Evolutionary conservation across 2,113 vertebrate genomes (phyloP), one percentile per base, ranked within the genome.

Genomic region (Dicrurus megarhynchus): DNA sequence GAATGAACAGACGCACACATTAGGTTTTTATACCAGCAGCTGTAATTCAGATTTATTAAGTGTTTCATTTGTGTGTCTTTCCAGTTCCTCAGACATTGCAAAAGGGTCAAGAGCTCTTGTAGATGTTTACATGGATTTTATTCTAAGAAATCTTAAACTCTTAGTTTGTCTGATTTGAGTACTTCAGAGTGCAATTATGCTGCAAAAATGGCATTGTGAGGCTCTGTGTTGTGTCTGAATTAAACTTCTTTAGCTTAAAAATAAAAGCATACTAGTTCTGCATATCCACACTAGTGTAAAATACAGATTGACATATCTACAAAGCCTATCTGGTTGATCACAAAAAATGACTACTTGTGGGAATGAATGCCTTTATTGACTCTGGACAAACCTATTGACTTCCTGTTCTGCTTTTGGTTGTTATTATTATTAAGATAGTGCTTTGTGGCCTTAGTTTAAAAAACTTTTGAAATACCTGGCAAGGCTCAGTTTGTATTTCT

Each of bases 171-270:
- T 61, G 41, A 41, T 53, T 70, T 80, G 39, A 9, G 6, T 83
- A 86, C 64, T 89, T 52, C 39, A n/a, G 64, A 76, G 42, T 67
- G 50, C 53, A 74, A 19, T 81, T 70, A 39, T 49, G 63, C 56
- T 84, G 56, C 47, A 56, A 49, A 68, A 86, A 80, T 47, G 47
- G 52, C 60, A 35, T 70, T 60, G 68, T 74, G 82, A 80, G 68
- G 42, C 55, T 69, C n/a, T 57, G 19, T 46, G 33, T 71, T 59
- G 26, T 30, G 35, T 70, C 67, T 83, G 56, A 76, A 55, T 53
- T 69, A 39, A 92, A 91, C 71, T 77, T 87, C 19, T 75, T 89
- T 35, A 82, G 16, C 35, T 91, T 74, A 79, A 87, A 94, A 95
- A 65, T 79, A 61, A 86, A 85, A 84, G 16, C 2, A 1, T 64